Percentiles rank a stretch among this genome's conserved stretches.
These are phyloP conservation scores for Cavia aperea DNA, from an alignment of 2,113 vertebrate species.

Conservation along the genomic window DNA sequence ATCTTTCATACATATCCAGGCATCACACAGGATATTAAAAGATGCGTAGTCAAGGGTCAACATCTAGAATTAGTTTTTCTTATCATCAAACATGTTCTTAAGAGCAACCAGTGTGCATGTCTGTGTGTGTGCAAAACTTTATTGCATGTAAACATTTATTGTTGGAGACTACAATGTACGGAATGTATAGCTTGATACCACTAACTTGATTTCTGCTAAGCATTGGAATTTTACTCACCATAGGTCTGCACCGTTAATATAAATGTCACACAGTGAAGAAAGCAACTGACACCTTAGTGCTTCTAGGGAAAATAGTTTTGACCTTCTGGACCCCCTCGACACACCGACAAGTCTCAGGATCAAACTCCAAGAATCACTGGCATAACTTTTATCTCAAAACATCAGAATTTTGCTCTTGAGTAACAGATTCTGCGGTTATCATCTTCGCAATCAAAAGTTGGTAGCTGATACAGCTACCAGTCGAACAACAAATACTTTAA, in stretches of 20 bases:
- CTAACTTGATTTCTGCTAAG: not conserved
- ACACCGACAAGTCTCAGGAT: not conserved
- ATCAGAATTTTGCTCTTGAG: slow-evolving; percentile 4
- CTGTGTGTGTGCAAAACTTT: not conserved
- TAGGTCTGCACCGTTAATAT: not conserved
- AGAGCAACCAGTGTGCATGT: not conserved
- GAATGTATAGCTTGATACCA: not conserved
- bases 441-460: not conserved
- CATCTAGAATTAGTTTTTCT: not conserved
- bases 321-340: not conserved
- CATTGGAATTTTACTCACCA: not conserved
- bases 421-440: not conserved
- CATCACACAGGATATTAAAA: not conserved
- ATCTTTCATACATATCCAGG: not conserved
- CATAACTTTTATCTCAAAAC: not conserved
- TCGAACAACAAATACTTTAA: slow-evolving; percentile 18
- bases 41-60: not conserved
- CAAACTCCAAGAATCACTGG: not conserved
- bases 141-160: not conserved
- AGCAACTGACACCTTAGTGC: not conserved
- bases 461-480: not conserved
- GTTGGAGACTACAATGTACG: not conserved
- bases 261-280: not conserved
- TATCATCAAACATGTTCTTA: not conserved
- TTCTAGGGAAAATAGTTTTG: not conserved